Conservation (phyloP, 2,113 vertebrate genomes). For the Oryzias celebensis region DNA sequence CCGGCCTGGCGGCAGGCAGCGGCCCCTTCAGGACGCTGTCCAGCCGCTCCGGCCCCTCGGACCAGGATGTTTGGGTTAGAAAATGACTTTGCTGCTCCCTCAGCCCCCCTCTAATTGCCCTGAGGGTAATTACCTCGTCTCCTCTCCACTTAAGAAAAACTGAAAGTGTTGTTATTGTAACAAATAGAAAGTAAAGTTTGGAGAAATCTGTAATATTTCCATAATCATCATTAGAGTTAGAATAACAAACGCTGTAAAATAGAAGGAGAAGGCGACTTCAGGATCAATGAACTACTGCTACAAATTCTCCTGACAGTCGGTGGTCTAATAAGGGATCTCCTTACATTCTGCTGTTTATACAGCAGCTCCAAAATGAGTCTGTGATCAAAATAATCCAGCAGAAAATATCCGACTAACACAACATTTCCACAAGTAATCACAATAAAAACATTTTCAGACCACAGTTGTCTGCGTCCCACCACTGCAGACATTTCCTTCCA, state of each 20-base stretch:
- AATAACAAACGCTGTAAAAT: conserved; percentile 51
- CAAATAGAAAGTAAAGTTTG: conserved; percentile 34
- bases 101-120: conserved; percentile 75
- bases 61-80: conserved; percentile 83
- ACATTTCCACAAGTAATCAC: conserved; percentile 76
- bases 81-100: conserved; percentile 78
- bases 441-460: conserved; percentile 69
- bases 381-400: conserved; percentile 43
- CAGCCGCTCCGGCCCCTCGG: conserved; percentile 62
- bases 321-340: conserved; percentile 33
- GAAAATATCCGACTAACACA: conserved; percentile 67
- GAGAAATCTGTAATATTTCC: conserved; percentile 50
- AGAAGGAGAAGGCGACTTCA: conserved; percentile 20
- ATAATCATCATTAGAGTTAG: conserved; percentile 35
- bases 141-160: conserved; percentile 70
- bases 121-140: conserved; percentile 76
- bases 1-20: conserved; percentile 43
- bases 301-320: conserved; percentile 20
- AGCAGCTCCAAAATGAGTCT: conserved; percentile 22
- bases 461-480: conserved; percentile 60
- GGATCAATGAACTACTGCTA: conserved; percentile 36
- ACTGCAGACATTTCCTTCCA: conserved; percentile 49
- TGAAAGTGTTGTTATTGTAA: conserved; percentile 65
- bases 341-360: conserved; percentile 37
- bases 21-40: conserved; percentile 62